Evolutionary conservation across 2,888 invertebrate genomes (phyloP), one percentile per base, ranked within the genome.

Genomic region (Criorhina ranunculi): DNA sequence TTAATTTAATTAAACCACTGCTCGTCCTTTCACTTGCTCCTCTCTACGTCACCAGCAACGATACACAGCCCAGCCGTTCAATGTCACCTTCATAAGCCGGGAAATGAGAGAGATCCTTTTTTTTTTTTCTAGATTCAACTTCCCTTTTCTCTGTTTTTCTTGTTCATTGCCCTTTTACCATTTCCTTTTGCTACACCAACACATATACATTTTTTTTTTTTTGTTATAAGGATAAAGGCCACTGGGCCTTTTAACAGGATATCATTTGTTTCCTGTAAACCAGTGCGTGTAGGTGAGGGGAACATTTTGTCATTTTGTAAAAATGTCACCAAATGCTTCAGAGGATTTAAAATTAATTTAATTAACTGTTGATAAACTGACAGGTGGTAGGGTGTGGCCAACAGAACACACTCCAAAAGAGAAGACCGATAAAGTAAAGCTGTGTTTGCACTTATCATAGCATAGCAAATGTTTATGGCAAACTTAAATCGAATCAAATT

Each of bases 401-500:
- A 7, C 6, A 51, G 24, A 31, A 11, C 24, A 35, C 31, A 7
- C n/a, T 8, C 4, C 9, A 24, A 12, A 35, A 24, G 3, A 12
- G 8, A 7, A 33, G 4, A 6, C 35, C 46, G 46, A 59, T 62
- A 62, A 73, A 51, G 24, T 12, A 62, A 53, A 53, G 15, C 40
- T 51, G 8, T 51, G 31, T 51, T 37, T n/a, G 59, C 17, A 40
- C 33, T 17, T 62, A 73, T 73, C 73, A n/a, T n/a, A n/a, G n/a
- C n/a, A n/a, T n/a, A 62, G 72, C 51, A 62, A 62, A 73, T 62
- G 53, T 53, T 42, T 59, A 42, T 73, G 53, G 35, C 40, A 24
- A 62, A 42, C 55, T 60, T 19, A 17, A 51, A 51, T 37, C 42
- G 72, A 72, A 62, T 73, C 24, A 53, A 53, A 62, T 62, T 73